Evolutionary conservation across 2,888 invertebrate species (phyloP), one percentile per base, ranked within the genome.

Genomic region (Pegoplata infirma): DNA sequence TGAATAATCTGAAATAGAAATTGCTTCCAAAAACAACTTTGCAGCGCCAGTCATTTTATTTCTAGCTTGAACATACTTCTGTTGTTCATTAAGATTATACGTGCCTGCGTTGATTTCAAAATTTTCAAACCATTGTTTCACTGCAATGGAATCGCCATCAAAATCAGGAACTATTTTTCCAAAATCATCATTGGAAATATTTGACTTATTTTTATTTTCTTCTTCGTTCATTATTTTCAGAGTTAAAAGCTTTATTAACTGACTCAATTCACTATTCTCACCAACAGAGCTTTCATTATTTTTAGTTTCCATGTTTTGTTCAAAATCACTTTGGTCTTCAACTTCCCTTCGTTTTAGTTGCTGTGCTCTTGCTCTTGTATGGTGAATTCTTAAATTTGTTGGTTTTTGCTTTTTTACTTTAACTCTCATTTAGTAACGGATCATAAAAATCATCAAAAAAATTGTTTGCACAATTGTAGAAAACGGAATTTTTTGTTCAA

Each of bases 61-160:
- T 23, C 28, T 51, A 14, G 56, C 56, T 44, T 58, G 12, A 14
- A 40, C 53, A 53, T 66, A 56, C 56, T 56, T 68, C 21, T 58
- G 72, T 40, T 77, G 67, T 28, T 44, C 68, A n/a, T 59, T 73
- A 12, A 68, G 36, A 47, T 68, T 68, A 44, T 73, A 78, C 7
- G 68, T 69, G 10, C 53, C 74, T 19, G 64, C 78, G 58, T 74
- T 78, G 55, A 73, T 63, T 3, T 73, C 73, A 19, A 73, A 73
- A 55, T 68, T 73, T 1, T 59, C 46, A n/a, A 73, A 23, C 73
- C 69, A 44, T 10, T 59, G 59, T 56, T 59, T 14, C 6, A 72
- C 55, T 19, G 61, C 55, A 36, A 68, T 69, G 10, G 76, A 40
- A 6, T 14, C 32, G 23, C 68, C 58, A 63, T 77, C 73, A 25